These are phyloP conservation scores for Prosapia bicincta DNA, from an alignment of 2,888 invertebrate species.

Conservation along the genomic window DNA sequence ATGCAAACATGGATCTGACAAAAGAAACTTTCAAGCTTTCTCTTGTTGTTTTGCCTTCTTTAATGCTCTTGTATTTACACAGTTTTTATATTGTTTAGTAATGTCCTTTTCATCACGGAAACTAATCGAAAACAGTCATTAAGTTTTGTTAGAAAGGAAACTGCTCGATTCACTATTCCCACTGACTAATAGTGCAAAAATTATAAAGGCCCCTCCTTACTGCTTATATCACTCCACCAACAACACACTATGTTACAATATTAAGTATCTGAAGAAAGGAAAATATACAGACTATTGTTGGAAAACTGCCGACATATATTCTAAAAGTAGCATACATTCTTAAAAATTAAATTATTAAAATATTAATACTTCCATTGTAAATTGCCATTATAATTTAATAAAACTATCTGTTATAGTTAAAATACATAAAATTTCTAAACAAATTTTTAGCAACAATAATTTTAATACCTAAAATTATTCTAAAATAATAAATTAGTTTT, in stretches of 20 bases:
- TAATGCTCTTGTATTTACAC: background rate
- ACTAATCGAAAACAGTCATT: background rate
- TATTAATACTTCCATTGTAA: background rate
- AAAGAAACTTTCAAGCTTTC: background rate
- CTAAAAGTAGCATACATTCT: background rate
- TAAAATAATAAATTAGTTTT: background rate
- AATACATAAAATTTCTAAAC: background rate
- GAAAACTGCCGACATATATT: background rate
- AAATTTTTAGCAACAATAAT: background rate
- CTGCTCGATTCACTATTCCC: background rate
- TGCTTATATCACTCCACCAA: conserved; percentile 9
- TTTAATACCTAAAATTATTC: background rate
- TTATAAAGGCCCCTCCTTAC: conserved; percentile 20
- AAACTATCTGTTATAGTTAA: background rate
- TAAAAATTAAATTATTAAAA: background rate
- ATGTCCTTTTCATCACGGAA: background rate
- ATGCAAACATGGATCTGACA: conserved; percentile 15
- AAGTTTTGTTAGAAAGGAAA: background rate
- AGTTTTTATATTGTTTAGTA: background rate
- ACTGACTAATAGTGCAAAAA: background rate
- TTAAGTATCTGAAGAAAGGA: background rate
- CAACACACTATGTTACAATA: conserved; percentile 10
- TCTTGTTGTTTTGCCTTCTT: background rate
- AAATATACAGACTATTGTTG: background rate
- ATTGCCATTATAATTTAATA: background rate